A percentile compares a stretch with the other conserved stretches of the same genome.
phyloP scores from a whole-genome alignment of 2,113 vertebrate genomes.

The Xiphophorus maculatus region DNA sequence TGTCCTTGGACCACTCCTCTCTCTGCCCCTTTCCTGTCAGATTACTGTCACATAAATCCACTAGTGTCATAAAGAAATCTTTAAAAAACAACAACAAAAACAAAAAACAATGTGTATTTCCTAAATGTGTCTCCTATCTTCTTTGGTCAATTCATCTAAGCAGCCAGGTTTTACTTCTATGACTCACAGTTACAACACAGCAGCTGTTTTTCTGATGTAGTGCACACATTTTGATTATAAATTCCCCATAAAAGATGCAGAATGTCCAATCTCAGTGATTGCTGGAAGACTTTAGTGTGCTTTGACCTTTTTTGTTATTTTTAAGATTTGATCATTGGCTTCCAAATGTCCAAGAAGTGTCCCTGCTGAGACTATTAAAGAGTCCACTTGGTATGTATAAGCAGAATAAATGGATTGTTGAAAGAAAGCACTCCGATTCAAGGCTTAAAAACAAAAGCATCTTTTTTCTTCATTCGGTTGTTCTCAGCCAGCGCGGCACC shows the following conservation, averaged over 20 bases:
- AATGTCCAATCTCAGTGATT: neutral
- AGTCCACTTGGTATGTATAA: constrained; percentile 10
- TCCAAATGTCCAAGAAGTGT: constrained; percentile 7
- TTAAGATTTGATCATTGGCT: neutral
- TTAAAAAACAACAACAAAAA: no score
- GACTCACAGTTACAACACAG: constrained; percentile 1
- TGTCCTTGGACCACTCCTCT: no score
- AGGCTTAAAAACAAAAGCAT: constrained; percentile 50
- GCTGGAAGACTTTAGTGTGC: neutral
- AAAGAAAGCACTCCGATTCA: constrained; percentile 46
- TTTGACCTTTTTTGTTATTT: constrained; percentile 8
- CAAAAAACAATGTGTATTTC: no score
- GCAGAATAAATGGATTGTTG: constrained; percentile 46
- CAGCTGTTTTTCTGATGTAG: neutral
- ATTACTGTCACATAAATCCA: no score
- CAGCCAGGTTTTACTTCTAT: no score
- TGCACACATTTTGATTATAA: neutral
- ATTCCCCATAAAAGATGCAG: neutral
- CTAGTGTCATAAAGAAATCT: no score
- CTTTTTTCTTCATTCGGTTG: constrained; percentile 39
- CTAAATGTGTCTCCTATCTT: no score
- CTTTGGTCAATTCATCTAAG: no score
- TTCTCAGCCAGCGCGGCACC: constrained; percentile 54
- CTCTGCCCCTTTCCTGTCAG: no score
- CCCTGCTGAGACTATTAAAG: constrained; percentile 26